phyloP scores from a whole-genome alignment of 1,140 invertebrate species.

The Samia ricini region DNA sequence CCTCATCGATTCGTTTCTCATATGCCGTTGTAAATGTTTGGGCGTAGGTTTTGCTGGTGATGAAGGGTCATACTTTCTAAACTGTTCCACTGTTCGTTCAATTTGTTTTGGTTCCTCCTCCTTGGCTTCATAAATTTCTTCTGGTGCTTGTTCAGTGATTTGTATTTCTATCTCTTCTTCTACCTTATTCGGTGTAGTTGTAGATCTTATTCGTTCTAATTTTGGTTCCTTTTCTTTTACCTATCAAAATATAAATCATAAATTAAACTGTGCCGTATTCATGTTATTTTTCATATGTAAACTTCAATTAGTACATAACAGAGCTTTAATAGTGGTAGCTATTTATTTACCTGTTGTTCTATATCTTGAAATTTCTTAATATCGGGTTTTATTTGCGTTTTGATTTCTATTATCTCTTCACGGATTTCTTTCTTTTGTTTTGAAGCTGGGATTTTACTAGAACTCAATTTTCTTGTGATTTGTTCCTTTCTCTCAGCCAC shows the following conservation, averaged over 20 bases:
- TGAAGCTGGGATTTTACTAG: constrained; percentile 82
- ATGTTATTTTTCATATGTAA: background rate
- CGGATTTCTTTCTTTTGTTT: constrained; percentile 83
- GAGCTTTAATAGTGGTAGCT: background rate
- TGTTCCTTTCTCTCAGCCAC: constrained; percentile 84
- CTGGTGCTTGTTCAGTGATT: constrained; percentile 14
- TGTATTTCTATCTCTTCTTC: constrained; percentile 46
- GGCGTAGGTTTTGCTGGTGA: constrained; percentile 74
- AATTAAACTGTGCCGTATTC: background rate
- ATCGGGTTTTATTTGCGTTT: constrained; percentile 80
- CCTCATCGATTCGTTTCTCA: constrained; percentile 76
- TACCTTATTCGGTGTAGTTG: constrained; percentile 57
- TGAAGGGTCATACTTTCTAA: constrained; percentile 65
- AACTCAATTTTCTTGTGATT: constrained; percentile 84
- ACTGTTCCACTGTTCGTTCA: constrained; percentile 57
- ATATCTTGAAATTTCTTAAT: constrained; percentile 76
- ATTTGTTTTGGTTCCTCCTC: constrained; percentile 51
- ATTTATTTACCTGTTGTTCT: constrained; percentile 55
- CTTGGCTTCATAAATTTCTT: constrained; percentile 38
- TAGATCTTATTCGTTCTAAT: constrained; percentile 55
- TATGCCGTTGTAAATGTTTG: constrained; percentile 74
- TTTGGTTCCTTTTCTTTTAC: constrained; percentile 60
- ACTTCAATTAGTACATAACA: background rate
- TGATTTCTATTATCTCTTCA: constrained; percentile 84
- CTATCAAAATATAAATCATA: constrained; percentile 21